Conservation (phyloP, 1,140 invertebrate species). For the Drosophila repleta region DNA sequence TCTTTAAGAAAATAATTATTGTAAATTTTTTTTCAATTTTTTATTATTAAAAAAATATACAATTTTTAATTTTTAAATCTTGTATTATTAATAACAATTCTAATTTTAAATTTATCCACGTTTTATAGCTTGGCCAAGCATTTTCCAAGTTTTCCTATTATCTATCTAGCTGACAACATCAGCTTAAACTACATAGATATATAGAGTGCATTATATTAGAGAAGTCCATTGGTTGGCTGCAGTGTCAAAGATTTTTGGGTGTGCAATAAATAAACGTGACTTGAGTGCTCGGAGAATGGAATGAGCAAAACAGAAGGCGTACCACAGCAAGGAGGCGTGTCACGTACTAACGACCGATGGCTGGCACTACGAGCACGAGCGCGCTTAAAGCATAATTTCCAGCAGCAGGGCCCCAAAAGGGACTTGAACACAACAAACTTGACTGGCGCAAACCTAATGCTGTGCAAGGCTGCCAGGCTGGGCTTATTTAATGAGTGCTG, state of each 20-base stretch:
- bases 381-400: constrained; percentile 74
- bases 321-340: constrained; percentile 10
- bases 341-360: constrained; percentile 71
- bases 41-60: too few relatives aligned
- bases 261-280: constrained; percentile 63
- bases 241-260: constrained; percentile 55
- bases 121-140: too few relatives aligned
- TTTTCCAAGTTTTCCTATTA: too few relatives aligned
- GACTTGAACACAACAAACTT: background rate
- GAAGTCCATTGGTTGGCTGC: constrained; percentile 31
- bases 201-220: constrained; percentile 10
- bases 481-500: constrained; percentile 57
- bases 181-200: background rate
- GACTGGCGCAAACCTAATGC: constrained; percentile 56
- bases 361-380: constrained; percentile 56
- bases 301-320: constrained; percentile 11
- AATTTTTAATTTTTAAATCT: too few relatives aligned
- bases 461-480: constrained; percentile 45
- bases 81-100: too few relatives aligned
- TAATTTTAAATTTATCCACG: too few relatives aligned
- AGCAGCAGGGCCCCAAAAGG: constrained; percentile 41
- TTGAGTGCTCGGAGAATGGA: constrained; percentile 15
- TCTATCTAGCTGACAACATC: too few relatives aligned
- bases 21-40: too few relatives aligned
- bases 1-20: too few relatives aligned